A percentile compares a stretch with the other conserved stretches of the same genome.
Evolutionary conservation across 2,888 invertebrate genomes (phyloP).

Genomic region (Meteorus colon): DNA sequence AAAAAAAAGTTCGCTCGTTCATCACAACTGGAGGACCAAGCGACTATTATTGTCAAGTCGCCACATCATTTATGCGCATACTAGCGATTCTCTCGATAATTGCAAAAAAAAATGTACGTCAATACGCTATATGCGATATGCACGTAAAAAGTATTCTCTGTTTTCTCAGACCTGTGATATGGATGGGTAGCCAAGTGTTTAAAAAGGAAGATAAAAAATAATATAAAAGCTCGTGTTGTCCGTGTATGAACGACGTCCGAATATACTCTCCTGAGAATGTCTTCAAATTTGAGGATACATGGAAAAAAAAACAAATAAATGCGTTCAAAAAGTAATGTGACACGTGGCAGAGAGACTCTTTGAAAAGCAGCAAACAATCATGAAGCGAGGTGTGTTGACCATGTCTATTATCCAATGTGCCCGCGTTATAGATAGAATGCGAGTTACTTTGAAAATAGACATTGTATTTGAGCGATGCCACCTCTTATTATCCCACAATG

Average conservation of each 20-base stretch:
- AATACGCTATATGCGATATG: constrained; percentile 41
- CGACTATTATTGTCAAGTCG: constrained; percentile 30
- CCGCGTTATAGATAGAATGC: constrained; percentile 24
- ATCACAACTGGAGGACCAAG: constrained; percentile 45
- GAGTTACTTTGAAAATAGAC: constrained; percentile 1
- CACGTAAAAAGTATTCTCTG: constrained; percentile 53
- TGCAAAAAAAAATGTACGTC: constrained; percentile 24
- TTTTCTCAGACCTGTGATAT: constrained; percentile 69
- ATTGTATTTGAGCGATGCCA: not conserved
- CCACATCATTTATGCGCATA: constrained; percentile 24
- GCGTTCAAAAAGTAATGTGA: not conserved
- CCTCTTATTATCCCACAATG: not conserved
- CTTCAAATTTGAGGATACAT: not conserved
- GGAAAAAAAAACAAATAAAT: not conserved
- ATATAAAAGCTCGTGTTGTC: constrained; percentile 33
- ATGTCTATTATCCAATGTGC: constrained; percentile 30
- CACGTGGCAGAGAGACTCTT: constrained; percentile 34
- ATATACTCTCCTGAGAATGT: not conserved
- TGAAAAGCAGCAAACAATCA: constrained; percentile 64
- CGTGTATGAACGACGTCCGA: constrained; percentile 37
- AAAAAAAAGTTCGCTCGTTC: constrained; percentile 36
- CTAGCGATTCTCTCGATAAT: constrained; percentile 30
- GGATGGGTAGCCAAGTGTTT: constrained; percentile 53
- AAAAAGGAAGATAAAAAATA: constrained; percentile 2
- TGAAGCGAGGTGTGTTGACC: constrained; percentile 46